A percentile compares a stretch with the other conserved stretches of the same genome.
phyloP scores from a whole-genome alignment of 2,797 vertebrate species.

The Tokudaia muenninki region DNA sequence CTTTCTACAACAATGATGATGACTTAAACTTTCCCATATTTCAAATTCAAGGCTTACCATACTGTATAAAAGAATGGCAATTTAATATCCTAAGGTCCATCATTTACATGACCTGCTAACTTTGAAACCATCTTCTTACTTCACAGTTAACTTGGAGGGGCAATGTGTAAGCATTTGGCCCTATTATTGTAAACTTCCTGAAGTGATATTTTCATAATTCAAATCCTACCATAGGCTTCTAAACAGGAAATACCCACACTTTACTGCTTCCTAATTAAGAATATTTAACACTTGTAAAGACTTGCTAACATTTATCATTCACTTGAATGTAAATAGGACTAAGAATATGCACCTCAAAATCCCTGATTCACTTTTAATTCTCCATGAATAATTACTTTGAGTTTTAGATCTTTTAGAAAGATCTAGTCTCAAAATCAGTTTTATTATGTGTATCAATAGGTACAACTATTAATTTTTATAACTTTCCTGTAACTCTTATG shows the following conservation, averaged over 20 bases:
- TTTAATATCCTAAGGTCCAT: background rate
- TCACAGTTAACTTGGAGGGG: background rate
- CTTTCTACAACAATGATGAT: background rate
- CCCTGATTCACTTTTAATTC: constrained; percentile 10
- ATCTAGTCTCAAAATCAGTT: constrained; percentile 19
- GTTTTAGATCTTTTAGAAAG: constrained; percentile 21
- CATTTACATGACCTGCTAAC: background rate
- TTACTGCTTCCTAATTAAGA: constrained; percentile 22
- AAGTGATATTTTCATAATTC: constrained; percentile 10
- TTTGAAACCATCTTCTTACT: background rate
- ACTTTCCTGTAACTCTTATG: background rate
- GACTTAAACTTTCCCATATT: background rate
- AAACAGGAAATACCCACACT: background rate
- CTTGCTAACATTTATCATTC: constrained; percentile 28
- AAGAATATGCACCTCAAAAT: background rate
- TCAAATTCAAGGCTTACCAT: constrained; percentile 8
- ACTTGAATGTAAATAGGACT: constrained; percentile 2
- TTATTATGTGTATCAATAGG: constrained; percentile 1
- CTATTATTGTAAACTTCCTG: background rate
- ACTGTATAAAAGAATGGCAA: background rate
- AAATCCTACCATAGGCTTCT: background rate
- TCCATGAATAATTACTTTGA: constrained; percentile 11
- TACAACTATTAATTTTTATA: background rate
- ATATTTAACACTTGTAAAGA: constrained; percentile 47
- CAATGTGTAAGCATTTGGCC: constrained; percentile 48